phyloP scores from a whole-genome alignment of 2,888 invertebrate species.

The Aelia acuminata region DNA sequence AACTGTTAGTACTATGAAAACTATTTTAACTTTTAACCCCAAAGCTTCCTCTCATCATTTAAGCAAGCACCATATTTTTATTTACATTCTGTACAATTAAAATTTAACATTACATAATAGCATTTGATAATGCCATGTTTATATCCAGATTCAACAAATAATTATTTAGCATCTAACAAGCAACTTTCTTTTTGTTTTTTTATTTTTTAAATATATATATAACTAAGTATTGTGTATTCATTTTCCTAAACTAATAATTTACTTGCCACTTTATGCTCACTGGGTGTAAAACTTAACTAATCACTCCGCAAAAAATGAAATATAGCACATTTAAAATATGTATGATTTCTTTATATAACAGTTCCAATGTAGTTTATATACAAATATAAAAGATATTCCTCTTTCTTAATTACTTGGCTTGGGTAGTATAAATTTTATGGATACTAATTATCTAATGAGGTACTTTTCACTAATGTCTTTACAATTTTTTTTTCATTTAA shows the following conservation, averaged over 20 bases:
- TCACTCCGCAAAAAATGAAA: constrained; percentile 53
- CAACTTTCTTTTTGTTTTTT: constrained; percentile 41
- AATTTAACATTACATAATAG: constrained; percentile 57
- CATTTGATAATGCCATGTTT: constrained; percentile 38
- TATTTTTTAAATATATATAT: background rate
- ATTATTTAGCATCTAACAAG: constrained; percentile 59
- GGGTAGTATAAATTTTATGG: constrained; percentile 56
- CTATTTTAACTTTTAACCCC: constrained; percentile 59
- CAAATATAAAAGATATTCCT: constrained; percentile 59
- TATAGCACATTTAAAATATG: constrained; percentile 58
- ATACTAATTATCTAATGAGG: constrained; percentile 59
- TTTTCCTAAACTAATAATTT: constrained; percentile 56
- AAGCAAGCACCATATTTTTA: constrained; percentile 63
- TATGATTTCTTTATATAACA: constrained; percentile 56
- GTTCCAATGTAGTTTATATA: constrained; percentile 56
- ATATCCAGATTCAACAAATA: constrained; percentile 55
- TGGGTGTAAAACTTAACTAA: constrained; percentile 48
- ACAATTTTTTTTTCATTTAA: constrained; percentile 44
- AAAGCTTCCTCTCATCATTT: constrained; percentile 60
- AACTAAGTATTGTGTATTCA: constrained; percentile 49
- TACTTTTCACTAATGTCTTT: constrained; percentile 58
- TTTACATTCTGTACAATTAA: constrained; percentile 62
- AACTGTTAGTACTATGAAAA: constrained; percentile 58
- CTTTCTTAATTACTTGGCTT: constrained; percentile 58
- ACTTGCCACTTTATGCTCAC: constrained; percentile 52